phyloP scores from a whole-genome alignment of 2,888 invertebrate species.

The Leptinotarsa haldemani region DNA sequence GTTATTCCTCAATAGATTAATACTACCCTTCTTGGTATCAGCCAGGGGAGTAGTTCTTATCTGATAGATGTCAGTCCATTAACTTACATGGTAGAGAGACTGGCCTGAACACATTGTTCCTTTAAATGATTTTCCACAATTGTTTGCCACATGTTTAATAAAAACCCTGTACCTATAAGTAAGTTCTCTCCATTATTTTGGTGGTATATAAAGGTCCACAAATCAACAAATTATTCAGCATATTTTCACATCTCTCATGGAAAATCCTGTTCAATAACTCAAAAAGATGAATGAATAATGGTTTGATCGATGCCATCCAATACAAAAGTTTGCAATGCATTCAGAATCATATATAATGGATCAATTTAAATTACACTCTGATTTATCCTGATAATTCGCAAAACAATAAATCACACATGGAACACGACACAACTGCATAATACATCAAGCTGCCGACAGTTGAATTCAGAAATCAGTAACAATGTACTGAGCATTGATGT shows the following conservation, averaged over 20 bases:
- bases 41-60: too few species aligned
- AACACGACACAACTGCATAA: conserved; percentile 25
- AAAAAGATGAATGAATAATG: background rate
- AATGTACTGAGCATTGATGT: background rate
- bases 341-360: background rate
- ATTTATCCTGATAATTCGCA: conserved; percentile 33
- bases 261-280: background rate
- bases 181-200: too few species aligned
- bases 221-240: too few species aligned
- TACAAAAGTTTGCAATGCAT: background rate
- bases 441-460: conserved; percentile 34
- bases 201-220: too few species aligned
- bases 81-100: too few species aligned
- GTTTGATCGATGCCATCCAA: background rate
- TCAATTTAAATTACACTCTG: conserved; percentile 16
- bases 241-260: background rate
- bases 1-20: too few species aligned
- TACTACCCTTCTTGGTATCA: too few species aligned
- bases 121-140: too few species aligned
- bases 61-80: too few species aligned
- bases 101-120: too few species aligned
- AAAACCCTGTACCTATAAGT: too few species aligned
- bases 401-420: conserved; percentile 31
- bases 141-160: too few species aligned
- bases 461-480: background rate